Conservation (phyloP, 2,797 vertebrate genomes). For the Rachycentron canadum region DNA sequence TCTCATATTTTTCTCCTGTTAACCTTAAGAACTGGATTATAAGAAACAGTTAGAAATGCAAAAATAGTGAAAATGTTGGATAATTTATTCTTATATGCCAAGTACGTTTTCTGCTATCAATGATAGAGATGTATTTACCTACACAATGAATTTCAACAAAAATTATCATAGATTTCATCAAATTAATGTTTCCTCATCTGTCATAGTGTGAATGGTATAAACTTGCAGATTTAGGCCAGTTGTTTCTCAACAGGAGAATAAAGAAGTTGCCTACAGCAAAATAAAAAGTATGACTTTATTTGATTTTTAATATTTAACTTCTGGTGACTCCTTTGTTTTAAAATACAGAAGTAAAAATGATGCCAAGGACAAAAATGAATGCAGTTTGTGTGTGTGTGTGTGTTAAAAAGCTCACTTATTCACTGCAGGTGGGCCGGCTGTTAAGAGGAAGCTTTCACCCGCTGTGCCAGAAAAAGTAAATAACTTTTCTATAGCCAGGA, state of each 20-base stretch:
- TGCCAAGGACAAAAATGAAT: not conserved
- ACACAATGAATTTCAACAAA: not conserved
- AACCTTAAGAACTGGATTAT: not conserved
- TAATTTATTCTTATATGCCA: not conserved
- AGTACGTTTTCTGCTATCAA: not conserved
- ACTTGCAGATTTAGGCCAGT: slow-evolving; percentile 14
- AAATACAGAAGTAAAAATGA: slow-evolving; percentile 9
- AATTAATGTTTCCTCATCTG: slow-evolving; percentile 3
- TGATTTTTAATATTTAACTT: slow-evolving; percentile 2
- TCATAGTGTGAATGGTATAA: slow-evolving; percentile 10
- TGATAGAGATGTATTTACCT: not conserved
- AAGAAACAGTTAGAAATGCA: not conserved
- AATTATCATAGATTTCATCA: slow-evolving; percentile 3
- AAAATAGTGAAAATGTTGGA: not conserved
- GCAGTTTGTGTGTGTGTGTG: slow-evolving; percentile 1
- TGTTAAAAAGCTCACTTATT: slow-evolving; percentile 73
- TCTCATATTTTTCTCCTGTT: not conserved
- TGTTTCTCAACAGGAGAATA: slow-evolving; percentile 1
- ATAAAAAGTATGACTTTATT: slow-evolving; percentile 18
- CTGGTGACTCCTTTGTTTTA: too few species aligned
- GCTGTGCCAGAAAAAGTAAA: slow-evolving; percentile 66
- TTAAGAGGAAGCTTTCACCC: slow-evolving; percentile 68
- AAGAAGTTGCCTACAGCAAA: not conserved
- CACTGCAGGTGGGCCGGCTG: slow-evolving; percentile 87
- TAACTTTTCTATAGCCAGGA: slow-evolving; percentile 47